Base-by-base conservation (phyloP, 2,888 invertebrate species). In the Drosophila meridiana region DNA sequence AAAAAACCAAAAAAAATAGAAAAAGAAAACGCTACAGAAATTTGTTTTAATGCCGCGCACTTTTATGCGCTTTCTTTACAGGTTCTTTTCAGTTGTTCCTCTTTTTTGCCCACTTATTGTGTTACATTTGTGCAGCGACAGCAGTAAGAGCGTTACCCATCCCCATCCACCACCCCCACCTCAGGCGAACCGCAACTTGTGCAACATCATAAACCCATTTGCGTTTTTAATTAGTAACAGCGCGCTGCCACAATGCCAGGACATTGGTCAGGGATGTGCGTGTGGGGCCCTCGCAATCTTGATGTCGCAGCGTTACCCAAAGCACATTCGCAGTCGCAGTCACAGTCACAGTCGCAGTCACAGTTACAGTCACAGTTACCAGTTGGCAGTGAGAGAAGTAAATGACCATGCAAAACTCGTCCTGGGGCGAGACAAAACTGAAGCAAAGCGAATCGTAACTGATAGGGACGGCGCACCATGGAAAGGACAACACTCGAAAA, bases 141-240 rank as follows among this genome's bases (percentile, higher is more conserved):
- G 86, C 86, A 89, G 82, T 80, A 77, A 82, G 84, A 87, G 72
- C 69, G 50, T 56, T 7, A 13, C 26, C 8, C n/a, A 9, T n/a
- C n/a, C 42, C 11, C 8, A 0, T n/a, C 20, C 3, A 11, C 36
- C 45, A 8, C 36, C 2, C 20, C n/a, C 9, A 55, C 55, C 64
- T 42, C 32, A 57, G 69, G 70, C 74, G 80, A 69, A 80, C 90
- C 87, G 69, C 87, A 89, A 80, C 88, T 87, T 89, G 86, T 88
- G 89, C 90, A 82, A 87, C 87, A 87, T 89, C 88, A 88, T 88
- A 88, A 89, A 89, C 89, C 90, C 88, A 89, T 87, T 87, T 87
- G 90, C 88, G 87, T 89, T 87, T 87, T 89, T 89, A 87, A 87
- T 87, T 87, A 87, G 87, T 81, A 88, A 83, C 88, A 80, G 76